phyloP scores from a whole-genome alignment of 2,797 vertebrate species.

The Etheostoma perlongum region DNA sequence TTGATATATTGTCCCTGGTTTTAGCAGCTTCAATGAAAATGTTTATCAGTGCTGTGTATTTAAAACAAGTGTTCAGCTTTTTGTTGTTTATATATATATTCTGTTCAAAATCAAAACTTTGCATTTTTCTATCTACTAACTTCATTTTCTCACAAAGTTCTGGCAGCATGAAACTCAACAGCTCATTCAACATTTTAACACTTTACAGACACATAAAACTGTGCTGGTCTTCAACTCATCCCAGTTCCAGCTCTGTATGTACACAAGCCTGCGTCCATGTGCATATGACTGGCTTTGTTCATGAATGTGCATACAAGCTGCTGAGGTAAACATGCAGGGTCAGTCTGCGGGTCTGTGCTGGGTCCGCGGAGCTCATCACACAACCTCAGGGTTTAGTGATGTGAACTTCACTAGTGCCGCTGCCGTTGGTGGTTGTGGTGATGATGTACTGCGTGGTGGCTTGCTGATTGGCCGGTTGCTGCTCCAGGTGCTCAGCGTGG shows the following conservation, averaged over 20 bases:
- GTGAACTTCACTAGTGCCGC: slow-evolving; percentile 89
- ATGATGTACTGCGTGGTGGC: slow-evolving; percentile 96
- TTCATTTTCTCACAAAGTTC: slow-evolving; percentile 41
- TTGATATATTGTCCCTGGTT: background rate
- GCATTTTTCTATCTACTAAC: slow-evolving; percentile 8
- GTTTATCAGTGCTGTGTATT: slow-evolving; percentile 22
- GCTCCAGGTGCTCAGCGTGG: slow-evolving; percentile 88
- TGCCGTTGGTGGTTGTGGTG: slow-evolving; percentile 92
- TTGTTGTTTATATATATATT: background rate
- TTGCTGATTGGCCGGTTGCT: slow-evolving; percentile 84
- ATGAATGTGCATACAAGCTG: slow-evolving; percentile 24
- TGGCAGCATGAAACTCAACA: slow-evolving; percentile 22
- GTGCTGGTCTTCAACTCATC: slow-evolving; percentile 49
- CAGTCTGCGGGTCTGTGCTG: slow-evolving; percentile 1
- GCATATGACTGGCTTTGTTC: slow-evolving; percentile 6
- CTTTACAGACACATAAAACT: slow-evolving; percentile 75
- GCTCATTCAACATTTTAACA: slow-evolving; percentile 13
- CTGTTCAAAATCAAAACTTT: slow-evolving; percentile 36
- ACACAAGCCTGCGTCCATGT: slow-evolving; percentile 27
- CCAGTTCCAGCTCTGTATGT: slow-evolving; percentile 2
- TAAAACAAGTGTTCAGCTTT: slow-evolving; percentile 13
- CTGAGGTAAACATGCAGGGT: slow-evolving; percentile 55
- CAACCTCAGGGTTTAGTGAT: slow-evolving; percentile 90
- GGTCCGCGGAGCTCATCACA: background rate
- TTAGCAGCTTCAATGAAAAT: slow-evolving; percentile 21